Evolutionary conservation across 1,140 invertebrate genomes (phyloP).

Genomic region (Drosophila virilis): DNA sequence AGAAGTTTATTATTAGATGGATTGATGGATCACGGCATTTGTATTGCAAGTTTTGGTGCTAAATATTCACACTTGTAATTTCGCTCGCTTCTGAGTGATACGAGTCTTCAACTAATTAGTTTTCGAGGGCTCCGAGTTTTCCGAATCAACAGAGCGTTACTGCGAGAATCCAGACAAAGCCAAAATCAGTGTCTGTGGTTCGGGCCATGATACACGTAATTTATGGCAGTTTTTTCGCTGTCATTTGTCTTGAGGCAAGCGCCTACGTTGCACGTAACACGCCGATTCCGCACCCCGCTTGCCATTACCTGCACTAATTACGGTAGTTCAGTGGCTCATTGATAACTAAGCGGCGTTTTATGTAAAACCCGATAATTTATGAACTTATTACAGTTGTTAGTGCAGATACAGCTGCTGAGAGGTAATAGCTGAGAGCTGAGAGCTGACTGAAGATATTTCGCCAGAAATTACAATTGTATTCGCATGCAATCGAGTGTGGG

Average conservation of each 20-base stretch:
- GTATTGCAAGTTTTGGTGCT: conserved; percentile 10
- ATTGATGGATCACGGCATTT: background rate
- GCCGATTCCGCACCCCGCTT: background rate
- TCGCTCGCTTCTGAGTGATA: conserved; percentile 16
- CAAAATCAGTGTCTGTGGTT: conserved; percentile 21
- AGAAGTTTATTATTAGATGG: too few species aligned
- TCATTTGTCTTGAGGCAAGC: conserved; percentile 64
- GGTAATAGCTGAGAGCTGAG: background rate
- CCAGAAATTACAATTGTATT: conserved; percentile 20
- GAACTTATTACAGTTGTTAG: conserved; percentile 75
- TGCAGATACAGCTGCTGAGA: conserved; percentile 6
- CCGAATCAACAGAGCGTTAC: conserved; percentile 39
- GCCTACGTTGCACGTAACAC: conserved; percentile 5
- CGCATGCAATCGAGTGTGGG: conserved; percentile 63
- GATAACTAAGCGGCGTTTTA: conserved; percentile 72
- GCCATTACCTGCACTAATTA: conserved; percentile 52
- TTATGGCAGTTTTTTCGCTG: conserved; percentile 63
- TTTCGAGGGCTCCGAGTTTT: background rate
- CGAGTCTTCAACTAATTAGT: conserved; percentile 37
- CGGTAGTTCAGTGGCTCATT: conserved; percentile 61
- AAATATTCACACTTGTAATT: conserved; percentile 28
- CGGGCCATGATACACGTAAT: conserved; percentile 55
- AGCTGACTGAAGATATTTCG: background rate
- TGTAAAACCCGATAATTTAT: conserved; percentile 78
- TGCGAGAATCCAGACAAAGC: conserved; percentile 12